Evolutionary conservation across 2,888 invertebrate genomes (phyloP).

Genomic region (Lacanobia oleracea): DNA sequence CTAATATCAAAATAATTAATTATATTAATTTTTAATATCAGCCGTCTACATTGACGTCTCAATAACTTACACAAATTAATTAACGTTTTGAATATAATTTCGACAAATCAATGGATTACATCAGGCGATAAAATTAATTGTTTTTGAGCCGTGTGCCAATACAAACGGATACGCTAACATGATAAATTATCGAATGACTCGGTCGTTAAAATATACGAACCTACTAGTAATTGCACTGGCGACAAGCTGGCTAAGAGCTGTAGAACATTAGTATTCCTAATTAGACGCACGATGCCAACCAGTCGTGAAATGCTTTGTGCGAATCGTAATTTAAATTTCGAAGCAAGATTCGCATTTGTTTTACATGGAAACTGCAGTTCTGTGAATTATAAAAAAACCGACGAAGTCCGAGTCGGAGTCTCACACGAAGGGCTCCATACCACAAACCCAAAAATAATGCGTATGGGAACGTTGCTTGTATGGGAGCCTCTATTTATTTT

Average conservation of each 20-base stretch:
- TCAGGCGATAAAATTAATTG: conserved; percentile 39
- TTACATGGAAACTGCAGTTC: background rate
- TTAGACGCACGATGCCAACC: conserved; percentile 20
- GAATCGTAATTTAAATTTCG: conserved; percentile 7
- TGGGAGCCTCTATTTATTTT: too few species aligned
- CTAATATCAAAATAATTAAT: conserved; percentile 36
- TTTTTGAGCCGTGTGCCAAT: conserved; percentile 18
- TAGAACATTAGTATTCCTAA: conserved; percentile 28
- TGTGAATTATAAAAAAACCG: background rate
- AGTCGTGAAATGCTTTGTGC: conserved; percentile 28
- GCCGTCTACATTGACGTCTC: conserved; percentile 10
- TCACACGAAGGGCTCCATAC: too few species aligned
- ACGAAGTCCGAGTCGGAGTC: too few species aligned
- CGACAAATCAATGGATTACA: conserved; percentile 29
- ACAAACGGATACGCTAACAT: conserved; percentile 33
- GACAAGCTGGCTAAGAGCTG: conserved; percentile 48
- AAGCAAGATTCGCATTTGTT: conserved; percentile 19
- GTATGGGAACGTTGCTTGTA: too few species aligned
- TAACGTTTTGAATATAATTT: conserved; percentile 27
- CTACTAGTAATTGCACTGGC: conserved; percentile 37
- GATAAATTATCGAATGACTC: conserved; percentile 32
- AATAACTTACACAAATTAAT: conserved; percentile 46
- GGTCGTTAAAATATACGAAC: conserved; percentile 25
- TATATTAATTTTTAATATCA: conserved; percentile 27
- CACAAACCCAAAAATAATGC: too few species aligned